A percentile compares a stretch with the other conserved stretches of the same genome.
Conservation (phyloP, 2,113 vertebrate species). For the Geococcyx californianus region DNA sequence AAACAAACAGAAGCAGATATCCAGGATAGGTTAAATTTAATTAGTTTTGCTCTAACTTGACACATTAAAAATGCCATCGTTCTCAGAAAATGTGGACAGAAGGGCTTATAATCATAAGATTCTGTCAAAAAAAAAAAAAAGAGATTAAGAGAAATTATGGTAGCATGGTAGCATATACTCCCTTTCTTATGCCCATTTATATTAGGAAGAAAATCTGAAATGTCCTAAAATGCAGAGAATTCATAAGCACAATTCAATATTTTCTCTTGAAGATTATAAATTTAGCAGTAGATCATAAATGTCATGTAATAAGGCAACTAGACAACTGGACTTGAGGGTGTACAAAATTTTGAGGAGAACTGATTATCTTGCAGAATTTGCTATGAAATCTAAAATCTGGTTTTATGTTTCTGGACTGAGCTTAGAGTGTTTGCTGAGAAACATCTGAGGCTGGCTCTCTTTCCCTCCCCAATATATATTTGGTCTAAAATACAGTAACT, state of each 20-base stretch:
- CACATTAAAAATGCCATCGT: neutral
- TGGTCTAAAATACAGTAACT: neutral
- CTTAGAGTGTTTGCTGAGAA: neutral
- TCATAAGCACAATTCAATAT: neutral
- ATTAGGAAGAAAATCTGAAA: neutral
- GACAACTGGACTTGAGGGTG: neutral
- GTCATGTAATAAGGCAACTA: fast-evolving
- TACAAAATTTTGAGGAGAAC: neutral
- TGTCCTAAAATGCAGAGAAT: neutral
- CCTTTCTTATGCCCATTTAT: neutral
- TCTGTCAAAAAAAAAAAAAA: neutral
- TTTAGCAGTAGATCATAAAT: neutral
- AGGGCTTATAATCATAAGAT: neutral
- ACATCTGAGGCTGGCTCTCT: neutral
- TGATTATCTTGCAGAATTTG: neutral
- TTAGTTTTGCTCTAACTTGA: neutral
- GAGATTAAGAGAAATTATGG: neutral
- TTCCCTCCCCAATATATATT: neutral
- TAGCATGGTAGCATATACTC: neutral
- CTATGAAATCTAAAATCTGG: neutral
- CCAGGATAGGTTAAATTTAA: neutral
- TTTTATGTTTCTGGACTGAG: neutral
- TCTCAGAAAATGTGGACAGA: too few relatives aligned
- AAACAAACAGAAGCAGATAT: neutral
- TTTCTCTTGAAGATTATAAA: neutral